phyloP scores from a whole-genome alignment of 2,888 invertebrate genomes.

The Hecatera dysodea region DNA sequence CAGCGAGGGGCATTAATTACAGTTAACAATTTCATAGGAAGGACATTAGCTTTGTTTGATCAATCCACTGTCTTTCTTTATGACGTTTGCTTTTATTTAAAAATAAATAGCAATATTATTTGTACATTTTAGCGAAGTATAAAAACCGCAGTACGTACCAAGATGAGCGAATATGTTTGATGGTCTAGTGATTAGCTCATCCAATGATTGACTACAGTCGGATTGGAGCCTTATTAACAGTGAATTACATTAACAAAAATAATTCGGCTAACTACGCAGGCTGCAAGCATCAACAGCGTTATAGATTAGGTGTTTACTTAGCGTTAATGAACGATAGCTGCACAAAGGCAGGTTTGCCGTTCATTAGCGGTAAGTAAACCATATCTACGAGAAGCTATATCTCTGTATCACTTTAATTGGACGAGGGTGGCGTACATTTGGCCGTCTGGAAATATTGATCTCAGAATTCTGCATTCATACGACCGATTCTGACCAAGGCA shows the following conservation, averaged over 20 bases:
- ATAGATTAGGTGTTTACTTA: constrained; percentile 15
- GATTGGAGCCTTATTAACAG: neutral
- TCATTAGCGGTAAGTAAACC: neutral
- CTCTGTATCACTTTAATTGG: neutral
- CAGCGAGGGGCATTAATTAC: too few species aligned
- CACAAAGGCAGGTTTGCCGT: neutral
- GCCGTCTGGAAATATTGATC: neutral
- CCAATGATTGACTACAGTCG: neutral
- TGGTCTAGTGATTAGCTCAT: neutral
- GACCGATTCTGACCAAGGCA: neutral
- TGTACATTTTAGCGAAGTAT: neutral
- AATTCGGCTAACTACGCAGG: neutral
- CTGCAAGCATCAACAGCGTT: neutral
- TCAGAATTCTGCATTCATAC: neutral
- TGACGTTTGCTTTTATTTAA: neutral
- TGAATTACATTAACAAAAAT: neutral
- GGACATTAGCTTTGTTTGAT: neutral
- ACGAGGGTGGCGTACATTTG: neutral
- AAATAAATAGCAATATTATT: neutral
- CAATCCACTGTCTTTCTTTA: neutral
- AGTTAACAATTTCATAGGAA: neutral
- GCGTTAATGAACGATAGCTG: neutral
- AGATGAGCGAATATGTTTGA: neutral
- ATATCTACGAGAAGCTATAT: neutral
- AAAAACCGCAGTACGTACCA: neutral